These are phyloP conservation scores for Lepidurus apus DNA, from an alignment of 1,140 invertebrate genomes.

Conservation along the genomic window DNA sequence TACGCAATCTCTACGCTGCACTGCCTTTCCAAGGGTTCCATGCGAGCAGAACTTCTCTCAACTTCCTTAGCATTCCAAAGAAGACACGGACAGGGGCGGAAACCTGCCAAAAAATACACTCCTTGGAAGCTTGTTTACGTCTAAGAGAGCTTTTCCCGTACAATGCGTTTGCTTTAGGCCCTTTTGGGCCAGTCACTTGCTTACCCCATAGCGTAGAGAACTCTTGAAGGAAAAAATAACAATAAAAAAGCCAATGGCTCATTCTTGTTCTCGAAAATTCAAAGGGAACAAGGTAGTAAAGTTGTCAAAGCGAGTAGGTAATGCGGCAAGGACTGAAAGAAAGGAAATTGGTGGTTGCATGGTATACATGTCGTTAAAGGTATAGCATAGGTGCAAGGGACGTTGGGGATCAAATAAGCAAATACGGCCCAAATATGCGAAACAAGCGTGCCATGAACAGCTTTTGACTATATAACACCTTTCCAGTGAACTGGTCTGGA, in stretches of 20 bases:
- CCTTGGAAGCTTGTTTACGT: no score
- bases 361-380: not conserved
- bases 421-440: not conserved
- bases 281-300: not conserved
- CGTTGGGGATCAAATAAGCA: not conserved
- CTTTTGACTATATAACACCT: not conserved
- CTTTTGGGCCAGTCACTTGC: no score
- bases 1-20: no score
- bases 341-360: not conserved
- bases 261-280: not conserved
- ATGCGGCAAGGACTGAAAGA: not conserved
- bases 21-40: no score
- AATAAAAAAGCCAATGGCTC: not conserved
- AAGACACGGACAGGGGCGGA: no score
- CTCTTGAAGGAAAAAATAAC: not conserved
- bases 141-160: no score
- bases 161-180: no score
- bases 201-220: no score
- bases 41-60: no score
- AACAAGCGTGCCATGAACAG: not conserved
- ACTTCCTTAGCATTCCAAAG: no score
- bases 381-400: not conserved
- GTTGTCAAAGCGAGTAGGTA: not conserved
- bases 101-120: no score
- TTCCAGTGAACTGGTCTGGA: not conserved